Evolutionary conservation across 2,113 vertebrate genomes (phyloP).

Genomic region (Seriola dumerili): DNA sequence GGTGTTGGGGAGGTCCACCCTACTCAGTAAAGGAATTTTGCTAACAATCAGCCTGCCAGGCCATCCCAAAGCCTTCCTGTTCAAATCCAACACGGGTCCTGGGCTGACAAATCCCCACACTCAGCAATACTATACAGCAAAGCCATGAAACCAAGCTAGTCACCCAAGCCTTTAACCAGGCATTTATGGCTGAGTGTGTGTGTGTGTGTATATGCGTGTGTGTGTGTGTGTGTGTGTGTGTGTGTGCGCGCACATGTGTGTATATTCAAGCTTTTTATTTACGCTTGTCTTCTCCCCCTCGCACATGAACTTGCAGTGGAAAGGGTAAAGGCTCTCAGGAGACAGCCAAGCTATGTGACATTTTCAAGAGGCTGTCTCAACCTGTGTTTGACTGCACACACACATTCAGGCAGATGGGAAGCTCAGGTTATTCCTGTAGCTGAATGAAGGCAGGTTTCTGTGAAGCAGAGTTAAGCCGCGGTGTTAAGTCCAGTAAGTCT

Average conservation of each 20-base stretch:
- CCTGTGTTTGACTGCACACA: slow-evolving; percentile 53
- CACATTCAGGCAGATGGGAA: slow-evolving; percentile 49
- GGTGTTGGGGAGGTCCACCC: slow-evolving; percentile 60
- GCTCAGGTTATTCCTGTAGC: slow-evolving; percentile 56
- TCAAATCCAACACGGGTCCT: slow-evolving; percentile 50
- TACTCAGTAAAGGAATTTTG: slow-evolving; percentile 79
- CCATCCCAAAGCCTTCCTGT: slow-evolving; percentile 59
- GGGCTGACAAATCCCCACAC: slow-evolving; percentile 62
- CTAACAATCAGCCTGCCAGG: slow-evolving; percentile 73
- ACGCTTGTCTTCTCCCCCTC: slow-evolving; percentile 61
- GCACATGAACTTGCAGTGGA: slow-evolving; percentile 74
- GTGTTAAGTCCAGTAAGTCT: slow-evolving; percentile 75
- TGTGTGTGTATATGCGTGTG: not conserved
- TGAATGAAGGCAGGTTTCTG: slow-evolving; percentile 67
- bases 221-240: slow-evolving; percentile 3
- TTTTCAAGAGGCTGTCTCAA: slow-evolving; percentile 76
- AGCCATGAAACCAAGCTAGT: slow-evolving; percentile 51
- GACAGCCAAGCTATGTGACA: slow-evolving; percentile 80
- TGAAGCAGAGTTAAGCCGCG: slow-evolving; percentile 66
- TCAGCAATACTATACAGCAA: slow-evolving; percentile 53
- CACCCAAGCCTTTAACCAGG: slow-evolving; percentile 53
- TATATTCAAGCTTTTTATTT: slow-evolving; percentile 64
- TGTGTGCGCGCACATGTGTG: slow-evolving; percentile 15
- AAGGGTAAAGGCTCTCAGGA: slow-evolving; percentile 78
- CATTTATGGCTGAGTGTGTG: slow-evolving; percentile 15